Conservation (phyloP, 2,113 vertebrate genomes). For the Ovibos moschatus region DNA sequence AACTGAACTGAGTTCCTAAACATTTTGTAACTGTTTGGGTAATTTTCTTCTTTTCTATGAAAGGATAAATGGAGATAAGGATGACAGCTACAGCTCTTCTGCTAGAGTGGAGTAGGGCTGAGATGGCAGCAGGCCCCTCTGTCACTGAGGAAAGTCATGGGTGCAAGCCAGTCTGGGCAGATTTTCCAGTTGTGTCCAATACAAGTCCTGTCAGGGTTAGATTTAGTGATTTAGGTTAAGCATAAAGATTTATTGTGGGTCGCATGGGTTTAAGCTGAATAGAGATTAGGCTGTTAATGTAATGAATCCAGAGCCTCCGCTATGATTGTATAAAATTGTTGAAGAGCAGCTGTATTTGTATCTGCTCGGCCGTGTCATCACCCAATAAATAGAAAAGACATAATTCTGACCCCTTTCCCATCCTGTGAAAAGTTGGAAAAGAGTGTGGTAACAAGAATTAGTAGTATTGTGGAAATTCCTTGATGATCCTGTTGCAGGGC, state of each 20-base stretch:
- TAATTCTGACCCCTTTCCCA: neutral
- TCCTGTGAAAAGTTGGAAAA: neutral
- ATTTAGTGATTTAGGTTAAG: neutral
- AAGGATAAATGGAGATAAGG: rapidly evolving
- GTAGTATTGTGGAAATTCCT: neutral
- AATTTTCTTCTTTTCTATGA: neutral
- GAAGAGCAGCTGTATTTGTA: neutral
- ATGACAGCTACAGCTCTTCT: neutral
- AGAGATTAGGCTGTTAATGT: neutral
- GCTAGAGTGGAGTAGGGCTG: neutral
- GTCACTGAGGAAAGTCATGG: neutral
- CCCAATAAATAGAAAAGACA: neutral
- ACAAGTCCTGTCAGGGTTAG: neutral
- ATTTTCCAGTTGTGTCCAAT: neutral
- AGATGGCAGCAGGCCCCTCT: neutral
- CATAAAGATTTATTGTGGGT: neutral
- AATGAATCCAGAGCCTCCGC: neutral
- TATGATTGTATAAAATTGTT: neutral
- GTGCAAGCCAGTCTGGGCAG: neutral
- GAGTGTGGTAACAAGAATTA: neutral
- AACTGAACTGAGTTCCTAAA: too few species aligned
- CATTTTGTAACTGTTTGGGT: neutral
- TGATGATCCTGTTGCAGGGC: neutral
- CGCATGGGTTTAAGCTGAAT: neutral
- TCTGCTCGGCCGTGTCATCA: rapidly evolving